A percentile compares a stretch with the other conserved stretches of the same genome.
phyloP scores from a whole-genome alignment of 2,113 vertebrate species.

The Apodemus sylvaticus region DNA sequence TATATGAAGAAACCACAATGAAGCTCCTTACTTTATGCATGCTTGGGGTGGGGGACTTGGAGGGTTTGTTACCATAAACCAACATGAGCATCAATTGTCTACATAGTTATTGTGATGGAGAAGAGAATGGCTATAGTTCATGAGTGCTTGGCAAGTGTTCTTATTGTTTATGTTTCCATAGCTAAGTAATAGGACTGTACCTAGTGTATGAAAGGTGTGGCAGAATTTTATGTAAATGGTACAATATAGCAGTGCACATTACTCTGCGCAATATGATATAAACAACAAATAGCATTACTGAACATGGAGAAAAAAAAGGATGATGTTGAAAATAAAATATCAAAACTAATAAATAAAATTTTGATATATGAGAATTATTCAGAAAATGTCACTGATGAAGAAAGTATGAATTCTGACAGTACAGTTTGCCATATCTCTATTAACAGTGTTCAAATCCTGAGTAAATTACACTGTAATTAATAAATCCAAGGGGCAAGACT shows the following conservation, averaged over 20 bases:
- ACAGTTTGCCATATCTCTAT: background rate
- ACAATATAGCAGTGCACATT: background rate
- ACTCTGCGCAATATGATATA: background rate
- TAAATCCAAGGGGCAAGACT: background rate
- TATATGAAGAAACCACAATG: background rate
- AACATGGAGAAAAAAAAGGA: background rate
- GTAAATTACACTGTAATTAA: background rate
- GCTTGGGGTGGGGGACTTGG: background rate
- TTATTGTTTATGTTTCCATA: background rate
- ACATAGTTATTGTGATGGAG: background rate
- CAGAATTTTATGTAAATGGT: background rate
- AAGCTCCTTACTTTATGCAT: background rate
- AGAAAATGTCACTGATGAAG: background rate
- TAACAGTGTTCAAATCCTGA: background rate
- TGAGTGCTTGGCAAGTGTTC: slow-evolving; percentile 5
- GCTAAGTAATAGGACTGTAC: background rate
- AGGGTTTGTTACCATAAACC: background rate
- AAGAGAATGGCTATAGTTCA: background rate
- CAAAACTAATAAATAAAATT: slow-evolving; percentile 12
- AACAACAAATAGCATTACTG: background rate
- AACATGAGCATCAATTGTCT: background rate
- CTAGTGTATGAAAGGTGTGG: background rate
- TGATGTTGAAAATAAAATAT: background rate
- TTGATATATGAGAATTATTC: background rate
- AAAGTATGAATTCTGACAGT: background rate